Base-by-base conservation (phyloP, 2,888 invertebrate genomes). In the Drosophila incognita region DNA sequence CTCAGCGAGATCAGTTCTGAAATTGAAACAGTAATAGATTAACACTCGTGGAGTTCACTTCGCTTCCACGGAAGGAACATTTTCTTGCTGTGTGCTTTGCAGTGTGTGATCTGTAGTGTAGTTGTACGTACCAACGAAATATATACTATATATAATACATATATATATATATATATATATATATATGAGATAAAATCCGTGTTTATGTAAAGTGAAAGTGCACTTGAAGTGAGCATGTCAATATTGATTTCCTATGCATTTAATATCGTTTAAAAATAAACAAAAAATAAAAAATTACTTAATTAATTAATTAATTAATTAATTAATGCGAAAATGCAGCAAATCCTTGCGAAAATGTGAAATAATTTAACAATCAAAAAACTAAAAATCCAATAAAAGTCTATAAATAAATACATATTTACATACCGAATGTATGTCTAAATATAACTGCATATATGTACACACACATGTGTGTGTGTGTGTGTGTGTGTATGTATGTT, bases 21-120 rank as follows among this genome's bases (percentile, higher is more conserved):
- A 46, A 46, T 68, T 59, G 73, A 67, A 83, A 76, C 82, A 90
- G 91, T 90, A 90, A 89, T 88, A 85, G 83, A 90, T 85, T 75
- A 87, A 89, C 91, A 87, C 80, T 85, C 90, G 90, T 82, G 87
- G 80, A 81, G 85, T 75, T 88, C 89, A 81, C 87, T 88, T 87
- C 86, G 88, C 76, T 75, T 76, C 79, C 84, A 76, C 79, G 74
- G 64, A 87, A 90, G 67, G 67, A 67, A 57, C 56, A 60, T 69
- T 59, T 69, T 79, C 74, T 82, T 72, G 80, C 76, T 78, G 77
- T 71, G 73, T 69, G 72, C 61, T 54, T 64, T 69, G 74, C 70
- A 71, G 73, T 75, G 83, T 86, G 83, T 82, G 79, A 74, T 76
- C 78, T 80, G 70, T 87, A 82, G 74, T 79, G 58, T 80, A 83